Evolutionary conservation across 1,140 invertebrate genomes (phyloP), one percentile per base, ranked within the genome.

Genomic region (Pseudomyrmex concolor): DNA sequence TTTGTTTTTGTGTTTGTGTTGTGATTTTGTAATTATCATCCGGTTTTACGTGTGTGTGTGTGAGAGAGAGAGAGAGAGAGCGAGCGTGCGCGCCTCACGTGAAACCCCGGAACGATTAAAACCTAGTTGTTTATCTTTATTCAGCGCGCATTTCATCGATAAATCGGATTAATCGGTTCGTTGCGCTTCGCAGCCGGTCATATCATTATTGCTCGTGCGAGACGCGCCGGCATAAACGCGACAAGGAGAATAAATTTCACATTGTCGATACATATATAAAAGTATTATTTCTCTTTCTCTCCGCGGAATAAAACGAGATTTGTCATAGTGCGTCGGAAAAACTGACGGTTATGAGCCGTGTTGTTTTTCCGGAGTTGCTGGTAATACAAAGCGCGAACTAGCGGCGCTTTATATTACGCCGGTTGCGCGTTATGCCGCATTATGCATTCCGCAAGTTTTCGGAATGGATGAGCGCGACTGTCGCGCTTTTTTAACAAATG

Each of bases 381-480:
- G 13, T 62, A 3, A 59, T 59, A 25, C 5, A 62, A 60, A 63
- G 70, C 25, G 22, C 22, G 34, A 10, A 12, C 17, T 34, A 34
- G 5, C 34, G 34, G 5, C 34, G 34, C 34, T 34, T 34, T 34
- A n/a, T 50, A 19, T 15, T 17, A 55, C n/a, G 34, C 45, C 12
- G 8, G 45, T 3, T 59, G 22, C n/a, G 10, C 15, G n/a, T 55
- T 9, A 15, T 9, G 13, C 7, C 5, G 22, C 43, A 85, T 83
- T 83, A 86, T 76, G 70, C 63, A 85, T 86, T 63, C 76, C 74
- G 25, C 45, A 73, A 87, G 43, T 51, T 87, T 34, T 80, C 12
- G 55, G n/a, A 78, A 87, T 50, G 55, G 80, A 51, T 45, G 43
- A 63, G 34, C 22, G 34, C 72, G 10, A 54, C 51, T 17, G 25